These are phyloP conservation scores for Intellagama lesueurii DNA, from an alignment of 2,797 vertebrate species.

Conservation along the genomic window DNA sequence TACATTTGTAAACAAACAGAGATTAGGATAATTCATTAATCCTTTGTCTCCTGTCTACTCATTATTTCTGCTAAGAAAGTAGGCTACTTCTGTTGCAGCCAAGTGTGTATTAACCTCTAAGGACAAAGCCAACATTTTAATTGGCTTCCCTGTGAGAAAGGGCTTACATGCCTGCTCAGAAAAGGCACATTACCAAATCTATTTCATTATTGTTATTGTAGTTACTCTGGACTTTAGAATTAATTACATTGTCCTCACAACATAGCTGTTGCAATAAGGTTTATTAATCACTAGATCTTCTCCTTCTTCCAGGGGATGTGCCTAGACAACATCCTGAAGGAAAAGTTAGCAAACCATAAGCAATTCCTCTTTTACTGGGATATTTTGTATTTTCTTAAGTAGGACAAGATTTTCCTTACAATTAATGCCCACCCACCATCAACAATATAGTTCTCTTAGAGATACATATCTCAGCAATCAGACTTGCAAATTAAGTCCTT, in stretches of 20 bases:
- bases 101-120: slow-evolving; percentile 59
- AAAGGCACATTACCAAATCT: slow-evolving; percentile 46
- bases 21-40: slow-evolving; percentile 70
- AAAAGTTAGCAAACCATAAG: slow-evolving; percentile 46
- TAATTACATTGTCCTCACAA: slow-evolving; percentile 5
- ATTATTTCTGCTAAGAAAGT: slow-evolving; percentile 60
- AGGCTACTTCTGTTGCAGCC: slow-evolving; percentile 59
- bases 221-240: slow-evolving; percentile 39
- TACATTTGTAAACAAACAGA: slow-evolving; percentile 68
- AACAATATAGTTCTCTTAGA: too few relatives aligned
- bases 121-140: slow-evolving; percentile 64
- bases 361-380: slow-evolving; percentile 31
- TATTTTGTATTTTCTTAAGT: slow-evolving; percentile 27
- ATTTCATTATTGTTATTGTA: slow-evolving; percentile 47
- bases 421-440: too few relatives aligned
- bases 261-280: slow-evolving; percentile 23
- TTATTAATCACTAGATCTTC: slow-evolving; percentile 43
- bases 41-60: slow-evolving; percentile 63
- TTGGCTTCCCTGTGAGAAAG: slow-evolving; percentile 60
- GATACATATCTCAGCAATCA: too few relatives aligned
- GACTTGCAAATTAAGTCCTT: too few relatives aligned
- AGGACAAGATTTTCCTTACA: slow-evolving; percentile 14
- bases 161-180: slow-evolving; percentile 52
- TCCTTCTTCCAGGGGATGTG: background rate
- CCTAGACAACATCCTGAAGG: slow-evolving; percentile 39